Evolutionary conservation across 2,888 invertebrate species (phyloP).

Genomic region (Melanostoma scalare): DNA sequence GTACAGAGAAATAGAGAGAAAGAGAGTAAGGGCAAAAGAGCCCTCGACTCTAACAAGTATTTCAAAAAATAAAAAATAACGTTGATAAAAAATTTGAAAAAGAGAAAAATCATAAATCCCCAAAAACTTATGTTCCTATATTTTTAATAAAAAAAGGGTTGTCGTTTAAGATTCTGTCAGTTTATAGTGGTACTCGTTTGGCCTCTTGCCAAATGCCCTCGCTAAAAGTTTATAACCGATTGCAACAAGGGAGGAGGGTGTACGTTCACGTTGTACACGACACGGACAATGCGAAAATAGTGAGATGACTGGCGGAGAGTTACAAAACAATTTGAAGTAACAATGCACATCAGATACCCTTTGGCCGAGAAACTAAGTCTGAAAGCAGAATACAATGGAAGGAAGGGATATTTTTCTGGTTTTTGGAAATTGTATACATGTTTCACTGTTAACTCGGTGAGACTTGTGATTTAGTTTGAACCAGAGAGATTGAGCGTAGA

Average conservation of each 20-base stretch:
- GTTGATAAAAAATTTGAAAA: slow-evolving; percentile 44
- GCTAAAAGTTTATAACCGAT: slow-evolving; percentile 19
- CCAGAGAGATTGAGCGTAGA: too few relatives aligned
- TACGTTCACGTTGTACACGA: slow-evolving; percentile 17
- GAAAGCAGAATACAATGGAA: slow-evolving; percentile 46
- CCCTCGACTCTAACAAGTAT: slow-evolving; percentile 26
- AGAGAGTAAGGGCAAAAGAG: background rate
- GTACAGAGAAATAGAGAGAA: slow-evolving; percentile 7
- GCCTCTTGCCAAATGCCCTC: slow-evolving; percentile 37
- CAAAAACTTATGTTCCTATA: slow-evolving; percentile 41
- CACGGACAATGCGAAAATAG: slow-evolving; percentile 53
- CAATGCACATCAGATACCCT: slow-evolving; percentile 56
- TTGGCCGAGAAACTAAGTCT: slow-evolving; percentile 46
- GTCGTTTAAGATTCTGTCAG: slow-evolving; percentile 53
- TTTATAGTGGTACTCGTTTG: slow-evolving; percentile 30
- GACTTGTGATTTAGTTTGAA: too few relatives aligned
- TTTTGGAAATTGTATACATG: slow-evolving; percentile 43
- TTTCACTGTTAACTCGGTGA: slow-evolving; percentile 36
- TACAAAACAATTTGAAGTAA: slow-evolving; percentile 50
- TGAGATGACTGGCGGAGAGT: slow-evolving; percentile 49
- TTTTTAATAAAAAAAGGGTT: slow-evolving; percentile 55
- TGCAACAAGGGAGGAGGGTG: slow-evolving; percentile 48
- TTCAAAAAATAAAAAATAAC: slow-evolving; percentile 19
- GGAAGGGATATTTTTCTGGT: slow-evolving; percentile 43
- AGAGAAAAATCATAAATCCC: slow-evolving; percentile 28